These are phyloP conservation scores for Drosophila demipolita DNA, from an alignment of 2,888 invertebrate genomes.

Conservation along the genomic window DNA sequence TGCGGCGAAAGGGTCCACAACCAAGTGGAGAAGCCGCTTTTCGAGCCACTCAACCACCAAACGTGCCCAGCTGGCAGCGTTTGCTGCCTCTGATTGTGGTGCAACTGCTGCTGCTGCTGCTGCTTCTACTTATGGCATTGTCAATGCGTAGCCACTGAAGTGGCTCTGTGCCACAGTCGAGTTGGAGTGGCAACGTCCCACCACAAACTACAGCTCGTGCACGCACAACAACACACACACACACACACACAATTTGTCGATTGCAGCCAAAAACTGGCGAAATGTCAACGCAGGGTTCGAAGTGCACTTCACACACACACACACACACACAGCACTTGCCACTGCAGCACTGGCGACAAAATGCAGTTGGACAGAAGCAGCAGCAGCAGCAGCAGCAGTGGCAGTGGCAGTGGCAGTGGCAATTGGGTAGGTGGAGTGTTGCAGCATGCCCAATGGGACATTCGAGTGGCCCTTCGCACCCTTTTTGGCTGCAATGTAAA, in stretches of 20 bases:
- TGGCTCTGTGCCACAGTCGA: slow-evolving; percentile 25
- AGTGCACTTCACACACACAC: slow-evolving; percentile 36
- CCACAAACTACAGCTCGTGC: slow-evolving; percentile 77
- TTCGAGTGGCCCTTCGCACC: slow-evolving; percentile 52
- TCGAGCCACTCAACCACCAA: slow-evolving; percentile 69
- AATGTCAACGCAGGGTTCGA: slow-evolving; percentile 62
- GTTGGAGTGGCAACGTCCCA: slow-evolving; percentile 35
- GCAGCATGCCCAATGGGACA: slow-evolving; percentile 40
- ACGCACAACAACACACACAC: slow-evolving; percentile 47
- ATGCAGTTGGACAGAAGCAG: slow-evolving; percentile 47
- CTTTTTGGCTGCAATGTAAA: slow-evolving; percentile 50
- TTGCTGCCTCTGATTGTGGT: slow-evolving; percentile 16
- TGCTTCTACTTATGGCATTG: slow-evolving; percentile 47
- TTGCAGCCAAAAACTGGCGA: slow-evolving; percentile 60
- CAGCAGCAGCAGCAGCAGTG: neutral
- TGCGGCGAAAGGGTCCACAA: slow-evolving; percentile 8
- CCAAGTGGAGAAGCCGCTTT: neutral
- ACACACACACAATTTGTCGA: slow-evolving; percentile 51
- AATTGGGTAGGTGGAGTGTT: neutral
- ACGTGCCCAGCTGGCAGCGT: slow-evolving; percentile 74
- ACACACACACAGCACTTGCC: neutral
- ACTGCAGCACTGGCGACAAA: slow-evolving; percentile 64
- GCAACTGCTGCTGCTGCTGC: neutral
- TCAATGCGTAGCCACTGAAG: slow-evolving; percentile 61
- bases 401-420: neutral